Conservation (phyloP, 2,113 vertebrate species). For the Ctenodactylus gundi region DNA sequence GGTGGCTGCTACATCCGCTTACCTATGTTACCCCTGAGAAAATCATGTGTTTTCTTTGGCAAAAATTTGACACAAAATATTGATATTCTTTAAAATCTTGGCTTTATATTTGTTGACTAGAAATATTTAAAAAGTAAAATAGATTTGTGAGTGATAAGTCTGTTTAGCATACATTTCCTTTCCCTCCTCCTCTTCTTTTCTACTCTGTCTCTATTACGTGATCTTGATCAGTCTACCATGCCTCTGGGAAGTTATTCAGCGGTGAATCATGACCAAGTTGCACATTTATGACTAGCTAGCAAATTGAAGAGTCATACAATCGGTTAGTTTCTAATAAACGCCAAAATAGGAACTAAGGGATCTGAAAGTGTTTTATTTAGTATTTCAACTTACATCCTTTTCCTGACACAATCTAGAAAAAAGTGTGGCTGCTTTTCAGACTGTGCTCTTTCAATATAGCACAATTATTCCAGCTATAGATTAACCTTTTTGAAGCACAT, state of each 20-base stretch:
- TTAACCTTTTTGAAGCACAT: conserved; percentile 2
- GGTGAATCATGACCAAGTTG: background rate
- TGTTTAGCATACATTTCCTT: background rate
- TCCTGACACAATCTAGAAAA: background rate
- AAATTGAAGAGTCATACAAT: background rate
- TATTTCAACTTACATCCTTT: conserved; percentile 15
- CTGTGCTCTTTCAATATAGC: background rate
- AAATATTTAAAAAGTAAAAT: conserved; percentile 42
- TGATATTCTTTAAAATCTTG: background rate
- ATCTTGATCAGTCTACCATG: background rate
- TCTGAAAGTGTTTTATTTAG: conserved; percentile 30
- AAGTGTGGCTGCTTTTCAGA: background rate
- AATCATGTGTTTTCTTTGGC: background rate
- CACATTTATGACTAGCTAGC: background rate
- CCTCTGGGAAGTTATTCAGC: background rate
- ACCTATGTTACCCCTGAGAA: background rate
- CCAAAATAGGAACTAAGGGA: background rate
- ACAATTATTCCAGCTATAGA: background rate
- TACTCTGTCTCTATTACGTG: background rate
- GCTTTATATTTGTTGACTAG: background rate
- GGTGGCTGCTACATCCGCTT: background rate
- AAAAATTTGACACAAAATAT: background rate
- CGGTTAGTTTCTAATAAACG: background rate
- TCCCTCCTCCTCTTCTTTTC: background rate
- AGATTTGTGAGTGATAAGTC: background rate